Conservation (phyloP, 2,888 invertebrate genomes). For the Limnephilus auricula region DNA sequence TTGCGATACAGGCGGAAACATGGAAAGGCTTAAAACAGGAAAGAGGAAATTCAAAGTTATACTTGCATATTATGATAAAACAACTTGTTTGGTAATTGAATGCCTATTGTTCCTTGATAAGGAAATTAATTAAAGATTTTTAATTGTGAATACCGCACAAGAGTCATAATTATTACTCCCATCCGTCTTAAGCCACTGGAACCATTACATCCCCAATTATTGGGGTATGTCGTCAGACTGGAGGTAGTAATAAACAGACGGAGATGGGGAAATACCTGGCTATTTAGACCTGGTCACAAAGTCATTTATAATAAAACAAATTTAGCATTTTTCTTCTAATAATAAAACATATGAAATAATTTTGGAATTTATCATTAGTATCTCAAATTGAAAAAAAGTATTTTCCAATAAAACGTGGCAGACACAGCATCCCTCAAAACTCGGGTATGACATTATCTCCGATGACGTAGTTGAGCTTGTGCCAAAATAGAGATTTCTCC, state of each 20-base stretch:
- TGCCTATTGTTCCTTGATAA: background rate
- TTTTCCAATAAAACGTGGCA: background rate
- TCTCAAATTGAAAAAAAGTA: background rate
- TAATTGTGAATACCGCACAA: too few species aligned
- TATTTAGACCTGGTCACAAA: too few species aligned
- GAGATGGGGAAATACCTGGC: too few species aligned
- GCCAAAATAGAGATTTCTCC: constrained; percentile 44
- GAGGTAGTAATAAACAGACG: too few species aligned
- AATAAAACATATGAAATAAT: background rate
- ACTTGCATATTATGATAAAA: background rate
- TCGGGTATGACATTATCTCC: background rate
- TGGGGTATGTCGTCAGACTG: too few species aligned
- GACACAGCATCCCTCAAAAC: background rate
- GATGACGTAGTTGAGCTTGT: constrained; percentile 50
- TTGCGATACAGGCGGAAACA: background rate
- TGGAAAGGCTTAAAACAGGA: too few species aligned
- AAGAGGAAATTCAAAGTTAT: too few species aligned
- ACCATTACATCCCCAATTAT: too few species aligned
- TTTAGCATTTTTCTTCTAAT: background rate
- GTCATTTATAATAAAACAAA: too few species aligned
- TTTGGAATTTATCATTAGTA: background rate
- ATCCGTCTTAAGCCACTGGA: too few species aligned
- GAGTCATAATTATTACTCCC: too few species aligned
- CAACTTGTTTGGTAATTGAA: background rate
- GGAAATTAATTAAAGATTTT: background rate